A percentile compares a stretch with the other conserved stretches of the same genome.
Evolutionary conservation across 2,888 invertebrate genomes (phyloP).

Genomic region (Acrobasis repandana): DNA sequence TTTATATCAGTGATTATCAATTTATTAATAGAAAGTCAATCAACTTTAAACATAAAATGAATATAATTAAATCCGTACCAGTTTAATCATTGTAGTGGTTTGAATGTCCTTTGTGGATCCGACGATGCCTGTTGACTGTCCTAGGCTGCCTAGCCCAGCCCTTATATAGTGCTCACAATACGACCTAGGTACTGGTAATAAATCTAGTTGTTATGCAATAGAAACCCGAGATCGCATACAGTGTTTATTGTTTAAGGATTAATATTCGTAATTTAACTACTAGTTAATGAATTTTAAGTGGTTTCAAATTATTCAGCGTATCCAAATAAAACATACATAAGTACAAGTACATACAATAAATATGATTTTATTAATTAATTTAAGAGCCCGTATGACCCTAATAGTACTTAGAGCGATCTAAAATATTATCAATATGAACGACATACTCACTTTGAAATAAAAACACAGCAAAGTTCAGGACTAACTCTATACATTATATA

Average conservation of each 20-base stretch:
- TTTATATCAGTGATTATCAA: not conserved
- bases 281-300: not conserved
- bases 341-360: too few relatives aligned
- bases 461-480: too few relatives aligned
- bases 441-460: too few relatives aligned
- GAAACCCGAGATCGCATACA: slow-evolving; percentile 50
- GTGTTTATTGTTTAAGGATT: slow-evolving; percentile 27
- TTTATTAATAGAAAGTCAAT: too few relatives aligned
- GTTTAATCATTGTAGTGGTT: slow-evolving; percentile 55
- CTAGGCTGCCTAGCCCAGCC: slow-evolving; percentile 52
- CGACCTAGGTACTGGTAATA: slow-evolving; percentile 64
- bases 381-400: too few relatives aligned
- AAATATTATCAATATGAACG: too few relatives aligned
- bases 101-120: slow-evolving; percentile 40
- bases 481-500: too few relatives aligned
- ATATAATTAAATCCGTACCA: slow-evolving; percentile 48
- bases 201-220: slow-evolving; percentile 66
- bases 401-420: too few relatives aligned
- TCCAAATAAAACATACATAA: too few relatives aligned
- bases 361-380: too few relatives aligned
- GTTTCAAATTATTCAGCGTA: too few relatives aligned
- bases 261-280: not conserved
- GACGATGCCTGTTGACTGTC: slow-evolving; percentile 49
- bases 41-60: not conserved
- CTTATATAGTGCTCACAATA: slow-evolving; percentile 66